phyloP scores from a whole-genome alignment of 2,888 invertebrate genomes.

The Brenthis hecate region DNA sequence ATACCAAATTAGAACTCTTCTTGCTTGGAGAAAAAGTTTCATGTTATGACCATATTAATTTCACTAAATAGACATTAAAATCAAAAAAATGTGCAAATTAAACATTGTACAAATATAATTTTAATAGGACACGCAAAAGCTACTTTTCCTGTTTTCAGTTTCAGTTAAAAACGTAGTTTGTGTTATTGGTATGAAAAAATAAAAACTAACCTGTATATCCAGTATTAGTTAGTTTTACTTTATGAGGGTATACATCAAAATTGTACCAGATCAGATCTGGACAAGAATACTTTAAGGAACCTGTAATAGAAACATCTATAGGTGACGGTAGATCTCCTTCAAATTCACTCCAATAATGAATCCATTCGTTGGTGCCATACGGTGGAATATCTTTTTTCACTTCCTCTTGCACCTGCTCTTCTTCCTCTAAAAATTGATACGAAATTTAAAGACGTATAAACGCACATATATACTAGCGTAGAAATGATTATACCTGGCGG shows the following conservation, averaged over 20 bases:
- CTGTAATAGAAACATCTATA: slow-evolving; percentile 69
- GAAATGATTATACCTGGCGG: slow-evolving; percentile 1
- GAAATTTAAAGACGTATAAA: background rate
- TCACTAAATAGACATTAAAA: no score
- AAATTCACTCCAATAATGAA: slow-evolving; percentile 58
- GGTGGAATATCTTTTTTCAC: slow-evolving; percentile 48
- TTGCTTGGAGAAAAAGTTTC: no score
- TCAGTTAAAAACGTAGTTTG: no score
- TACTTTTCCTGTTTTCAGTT: no score
- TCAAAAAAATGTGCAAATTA: no score
- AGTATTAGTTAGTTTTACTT: slow-evolving; percentile 85
- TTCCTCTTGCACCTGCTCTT: slow-evolving; percentile 44
- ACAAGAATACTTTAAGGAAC: slow-evolving; percentile 60
- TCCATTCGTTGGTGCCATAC: slow-evolving; percentile 62
- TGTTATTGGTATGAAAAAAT: no score
- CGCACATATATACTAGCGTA: background rate
- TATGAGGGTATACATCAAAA: slow-evolving; percentile 82
- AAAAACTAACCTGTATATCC: slow-evolving; percentile 82
- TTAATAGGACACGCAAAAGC: no score
- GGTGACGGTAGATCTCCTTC: slow-evolving; percentile 68
- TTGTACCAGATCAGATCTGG: slow-evolving; percentile 82
- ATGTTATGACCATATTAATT: no score
- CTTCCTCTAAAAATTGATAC: slow-evolving; percentile 46
- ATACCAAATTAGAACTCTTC: no score
- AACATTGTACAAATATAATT: no score